Evolutionary conservation across 2,113 vertebrate genomes (phyloP).

Genomic region (Peucedramus taeniatus): DNA sequence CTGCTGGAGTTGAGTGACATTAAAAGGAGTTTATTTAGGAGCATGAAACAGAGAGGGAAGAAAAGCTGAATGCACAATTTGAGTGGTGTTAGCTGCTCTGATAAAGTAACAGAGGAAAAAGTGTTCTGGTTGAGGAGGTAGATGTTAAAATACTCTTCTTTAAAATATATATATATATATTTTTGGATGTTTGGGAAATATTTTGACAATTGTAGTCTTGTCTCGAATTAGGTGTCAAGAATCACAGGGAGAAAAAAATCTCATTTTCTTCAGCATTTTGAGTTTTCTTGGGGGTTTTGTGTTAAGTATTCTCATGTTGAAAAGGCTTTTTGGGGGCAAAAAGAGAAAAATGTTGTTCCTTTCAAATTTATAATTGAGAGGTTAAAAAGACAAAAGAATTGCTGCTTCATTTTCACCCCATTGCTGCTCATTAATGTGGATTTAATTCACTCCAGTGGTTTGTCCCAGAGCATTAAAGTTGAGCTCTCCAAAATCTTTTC

Average conservation of each 20-base stretch:
- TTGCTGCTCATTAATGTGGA: conserved; percentile 17
- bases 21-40: background rate
- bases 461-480: background rate
- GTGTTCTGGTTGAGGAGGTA: background rate
- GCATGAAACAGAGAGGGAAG: background rate
- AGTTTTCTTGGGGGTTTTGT: background rate
- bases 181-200: conserved; percentile 51
- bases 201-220: conserved; percentile 8
- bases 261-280: background rate
- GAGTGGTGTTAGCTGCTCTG: background rate
- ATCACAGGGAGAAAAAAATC: background rate
- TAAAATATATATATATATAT: background rate
- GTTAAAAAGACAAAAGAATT: background rate
- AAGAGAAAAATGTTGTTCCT: background rate
- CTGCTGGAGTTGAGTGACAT: background rate
- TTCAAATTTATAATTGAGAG: background rate
- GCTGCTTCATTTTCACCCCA: conserved; percentile 20
- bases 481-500: background rate
- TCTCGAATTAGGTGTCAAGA: background rate
- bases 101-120: background rate
- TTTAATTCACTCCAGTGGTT: background rate
- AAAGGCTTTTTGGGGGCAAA: background rate
- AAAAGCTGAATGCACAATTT: background rate
- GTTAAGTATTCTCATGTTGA: background rate
- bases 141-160: background rate